phyloP scores from a whole-genome alignment of 2,113 vertebrate genomes.

The Phaethon lepturus region DNA sequence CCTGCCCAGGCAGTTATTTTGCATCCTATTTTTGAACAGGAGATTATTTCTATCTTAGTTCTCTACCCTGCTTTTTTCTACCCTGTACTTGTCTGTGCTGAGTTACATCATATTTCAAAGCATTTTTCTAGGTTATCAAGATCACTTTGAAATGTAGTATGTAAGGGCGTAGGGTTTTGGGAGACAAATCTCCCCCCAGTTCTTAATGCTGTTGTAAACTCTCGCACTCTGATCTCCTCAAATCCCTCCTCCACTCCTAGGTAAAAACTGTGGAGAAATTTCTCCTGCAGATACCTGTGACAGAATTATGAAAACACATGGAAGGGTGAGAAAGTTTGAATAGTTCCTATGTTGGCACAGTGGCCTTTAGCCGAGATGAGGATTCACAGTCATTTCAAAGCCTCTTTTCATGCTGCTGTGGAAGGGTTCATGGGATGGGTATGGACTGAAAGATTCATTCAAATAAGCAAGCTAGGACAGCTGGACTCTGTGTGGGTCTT shows the following conservation, averaged over 20 bases:
- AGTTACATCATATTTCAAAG: constrained; percentile 18
- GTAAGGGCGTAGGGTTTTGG: background rate
- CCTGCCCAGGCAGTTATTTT: background rate
- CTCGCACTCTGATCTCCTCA: background rate
- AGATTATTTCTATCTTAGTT: constrained; percentile 11
- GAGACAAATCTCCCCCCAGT: background rate
- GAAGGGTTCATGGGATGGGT: background rate
- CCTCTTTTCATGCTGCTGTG: background rate
- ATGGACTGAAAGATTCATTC: background rate
- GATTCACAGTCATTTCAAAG: background rate
- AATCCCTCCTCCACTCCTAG: background rate
- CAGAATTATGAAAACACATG: background rate
- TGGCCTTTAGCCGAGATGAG: background rate
- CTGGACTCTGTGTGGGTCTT: background rate
- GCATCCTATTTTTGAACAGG: constrained; percentile 20
- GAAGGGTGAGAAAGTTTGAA: background rate
- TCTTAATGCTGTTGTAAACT: background rate
- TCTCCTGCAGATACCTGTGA: background rate
- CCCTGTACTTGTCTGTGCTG: background rate
- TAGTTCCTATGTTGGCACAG: background rate
- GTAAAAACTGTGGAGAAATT: background rate
- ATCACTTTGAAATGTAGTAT: background rate
- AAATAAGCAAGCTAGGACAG: background rate
- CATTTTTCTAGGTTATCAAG: constrained; percentile 38
- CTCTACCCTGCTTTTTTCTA: background rate